Conservation (phyloP, 2,888 invertebrate genomes). For the Perdita meconis region DNA sequence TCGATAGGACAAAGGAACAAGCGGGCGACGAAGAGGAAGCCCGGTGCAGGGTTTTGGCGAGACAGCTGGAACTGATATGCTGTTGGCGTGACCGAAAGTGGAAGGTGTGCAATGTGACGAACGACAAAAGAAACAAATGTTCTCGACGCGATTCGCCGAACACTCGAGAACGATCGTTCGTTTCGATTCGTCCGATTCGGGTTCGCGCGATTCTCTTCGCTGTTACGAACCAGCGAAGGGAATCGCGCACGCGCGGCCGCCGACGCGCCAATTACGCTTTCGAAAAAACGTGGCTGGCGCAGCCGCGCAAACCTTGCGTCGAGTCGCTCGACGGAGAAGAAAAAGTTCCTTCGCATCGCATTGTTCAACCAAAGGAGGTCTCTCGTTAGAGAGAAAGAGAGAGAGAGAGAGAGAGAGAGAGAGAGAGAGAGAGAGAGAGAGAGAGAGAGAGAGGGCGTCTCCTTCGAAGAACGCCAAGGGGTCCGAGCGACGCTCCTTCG, state of each 20-base stretch:
- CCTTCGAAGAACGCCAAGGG: neutral
- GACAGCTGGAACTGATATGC: neutral
- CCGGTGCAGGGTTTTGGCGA: neutral
- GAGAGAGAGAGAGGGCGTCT: no score
- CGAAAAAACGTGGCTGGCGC: neutral
- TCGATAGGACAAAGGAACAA: neutral
- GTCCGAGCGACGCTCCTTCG: constrained; percentile 2
- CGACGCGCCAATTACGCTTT: neutral
- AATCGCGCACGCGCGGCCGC: neutral
- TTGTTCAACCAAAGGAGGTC: neutral
- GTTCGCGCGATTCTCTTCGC: neutral
- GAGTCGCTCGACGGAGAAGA: constrained; percentile 4
- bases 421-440: no score
- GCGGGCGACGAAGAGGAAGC: neutral
- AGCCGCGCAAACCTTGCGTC: neutral
- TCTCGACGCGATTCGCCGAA: neutral
- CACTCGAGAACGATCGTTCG: constrained; percentile 12
- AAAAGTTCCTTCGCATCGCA: constrained; percentile 16
- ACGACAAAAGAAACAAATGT: neutral
- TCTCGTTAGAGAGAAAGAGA: no score
- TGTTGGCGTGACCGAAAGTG: constrained; percentile 1
- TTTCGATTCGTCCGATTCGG: constrained; percentile 1
- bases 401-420: no score
- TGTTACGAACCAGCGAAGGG: neutral
- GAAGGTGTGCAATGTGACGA: constrained; percentile 7